Base-by-base conservation (phyloP, 1,140 invertebrate genomes). In the Conus ventricosus region DNA sequence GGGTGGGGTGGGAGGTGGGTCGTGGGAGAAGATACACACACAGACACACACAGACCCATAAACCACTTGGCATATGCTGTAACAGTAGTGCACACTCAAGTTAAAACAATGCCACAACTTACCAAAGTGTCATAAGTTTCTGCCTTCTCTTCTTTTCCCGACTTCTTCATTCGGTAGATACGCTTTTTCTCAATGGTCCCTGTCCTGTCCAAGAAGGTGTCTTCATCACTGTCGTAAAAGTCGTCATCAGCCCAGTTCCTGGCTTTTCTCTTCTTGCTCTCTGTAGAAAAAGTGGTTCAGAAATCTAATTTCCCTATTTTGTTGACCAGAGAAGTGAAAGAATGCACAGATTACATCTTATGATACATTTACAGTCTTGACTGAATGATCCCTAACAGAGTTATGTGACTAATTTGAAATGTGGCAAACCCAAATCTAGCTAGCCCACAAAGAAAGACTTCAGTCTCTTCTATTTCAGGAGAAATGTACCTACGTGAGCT, bases 221-320 rank as follows among this genome's bases (percentile, higher is more conserved):
- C 99, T 89, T 99, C 99, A 94, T 99, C 99, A n/a, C 98, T 98
- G 93, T 99, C 98, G 94, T 99, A 99, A 94, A 96, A 99, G 95
- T 99, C 98, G 94, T 98, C 97, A 67, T 98, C 97, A 93, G 97
- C 97, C 97, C 94, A 95, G 85, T 95, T 95, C 89, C 94, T 95
- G 55, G 91, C 84, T 89, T 95, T 95, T 39, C 92, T 91, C 84
- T 94, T 93, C 11, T 93, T 89, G 91, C 94, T 94, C 90, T 95
- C 94, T 94, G 89, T 78, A 80, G 10, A 76, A 17, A 86, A 86
- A 75, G 39, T 39, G 39, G 39, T 39, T 80, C 0, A 76, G n/a
- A 25, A 27, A 51, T 25, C 51, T 82, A 60, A 87, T 53, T n/a
- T n/a, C 15, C 27, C 3, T 1, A 67, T 15, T 67, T 1, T 67